Percentiles rank a stretch among this genome's conserved stretches.
Conservation (phyloP, 2,797 vertebrate genomes). For the Leptodactylus fallax region DNA sequence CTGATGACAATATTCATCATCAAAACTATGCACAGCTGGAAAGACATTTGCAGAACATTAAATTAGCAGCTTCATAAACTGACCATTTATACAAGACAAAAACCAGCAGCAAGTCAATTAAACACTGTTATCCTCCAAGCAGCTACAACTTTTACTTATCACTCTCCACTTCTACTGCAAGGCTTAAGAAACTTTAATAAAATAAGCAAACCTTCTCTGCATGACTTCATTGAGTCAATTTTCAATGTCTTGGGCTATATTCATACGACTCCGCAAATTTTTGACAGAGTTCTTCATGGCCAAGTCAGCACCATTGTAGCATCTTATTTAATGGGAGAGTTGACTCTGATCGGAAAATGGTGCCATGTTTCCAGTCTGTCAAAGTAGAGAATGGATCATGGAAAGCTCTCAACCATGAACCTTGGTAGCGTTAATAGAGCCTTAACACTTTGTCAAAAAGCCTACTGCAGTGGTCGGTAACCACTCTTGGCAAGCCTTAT, state of each 20-base stretch:
- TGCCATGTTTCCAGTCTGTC: no score
- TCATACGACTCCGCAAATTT: no score
- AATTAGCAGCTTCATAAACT: conserved; percentile 46
- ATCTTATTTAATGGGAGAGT: no score
- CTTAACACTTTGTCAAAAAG: no score
- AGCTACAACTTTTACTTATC: neutral
- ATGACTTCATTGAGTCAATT: neutral
- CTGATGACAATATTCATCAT: conserved; percentile 29
- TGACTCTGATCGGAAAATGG: no score
- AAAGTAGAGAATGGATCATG: no score
- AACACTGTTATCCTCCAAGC: conserved; percentile 31
- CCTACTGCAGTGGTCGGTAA: no score
- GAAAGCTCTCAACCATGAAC: no score
- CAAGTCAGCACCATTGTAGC: no score
- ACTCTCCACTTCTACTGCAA: neutral
- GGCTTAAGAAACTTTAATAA: neutral
- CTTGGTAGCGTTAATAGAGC: no score
- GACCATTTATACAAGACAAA: conserved; percentile 44
- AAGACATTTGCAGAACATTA: conserved; percentile 35
- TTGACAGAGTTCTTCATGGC: no score
- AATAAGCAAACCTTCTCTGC: neutral
- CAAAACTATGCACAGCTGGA: conserved; percentile 51
- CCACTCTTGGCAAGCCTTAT: no score
- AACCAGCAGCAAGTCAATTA: conserved; percentile 39
- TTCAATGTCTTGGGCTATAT: neutral